A percentile compares a stretch with the other conserved stretches of the same genome.
Conservation (phyloP, 2,113 vertebrate genomes). For the human (Homo sapiens) region GRCh38 chr14:100421001-100421500, state of each 20-base stretch:
- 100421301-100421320: not conserved
- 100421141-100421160: not conserved
- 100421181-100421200: not conserved
- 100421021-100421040: not conserved
- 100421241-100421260: not conserved
- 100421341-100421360: not conserved
- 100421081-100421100: not conserved
- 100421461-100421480: accelerated
- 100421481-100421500: not conserved
- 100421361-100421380: accelerated
- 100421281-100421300: not conserved
- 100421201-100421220: not conserved
- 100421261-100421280: not conserved
- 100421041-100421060: not conserved
- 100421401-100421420: not conserved
- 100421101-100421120: not conserved
- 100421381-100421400: not conserved
- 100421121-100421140: not conserved
- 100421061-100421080: not conserved
- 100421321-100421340: not conserved
- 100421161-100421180: not conserved
- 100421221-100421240: not conserved
- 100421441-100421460: too few relatives aligned
- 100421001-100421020: not conserved
- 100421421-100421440: not conserved